phyloP scores from a whole-genome alignment of 2,888 invertebrate species.

The Scaptomyza reducta region DNA sequence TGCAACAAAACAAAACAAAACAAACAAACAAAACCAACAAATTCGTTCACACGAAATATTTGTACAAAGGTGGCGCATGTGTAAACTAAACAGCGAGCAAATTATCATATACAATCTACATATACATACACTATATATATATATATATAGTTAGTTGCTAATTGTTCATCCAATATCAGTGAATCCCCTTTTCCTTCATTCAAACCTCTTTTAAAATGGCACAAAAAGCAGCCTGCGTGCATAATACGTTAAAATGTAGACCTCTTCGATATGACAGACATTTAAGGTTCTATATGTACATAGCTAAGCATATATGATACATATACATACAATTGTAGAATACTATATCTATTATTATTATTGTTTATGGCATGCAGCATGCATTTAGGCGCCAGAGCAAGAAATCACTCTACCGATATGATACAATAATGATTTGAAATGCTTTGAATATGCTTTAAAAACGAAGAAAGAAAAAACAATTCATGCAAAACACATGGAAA shows the following conservation, averaged over 20 bases:
- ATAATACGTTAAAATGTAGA: conserved; percentile 38
- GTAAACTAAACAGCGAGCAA: conserved; percentile 49
- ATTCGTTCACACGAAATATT: conserved; percentile 51
- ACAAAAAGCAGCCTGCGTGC: conserved; percentile 43
- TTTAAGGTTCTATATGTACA: conserved; percentile 63
- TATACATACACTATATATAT: conserved; percentile 20
- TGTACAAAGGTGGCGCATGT: conserved; percentile 53
- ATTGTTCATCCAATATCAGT: conserved; percentile 38
- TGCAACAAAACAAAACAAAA: conserved; percentile 26
- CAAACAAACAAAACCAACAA: conserved; percentile 29
- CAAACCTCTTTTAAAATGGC: conserved; percentile 25
- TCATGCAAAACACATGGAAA: conserved; percentile 39
- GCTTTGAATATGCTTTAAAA: conserved; percentile 82
- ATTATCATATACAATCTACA: conserved; percentile 36
- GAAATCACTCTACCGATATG: conserved; percentile 39
- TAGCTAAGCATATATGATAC: conserved; percentile 36
- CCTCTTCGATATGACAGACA: conserved; percentile 62
- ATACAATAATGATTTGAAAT: conserved; percentile 56
- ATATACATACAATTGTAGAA: conserved; percentile 42
- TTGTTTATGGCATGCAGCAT: conserved; percentile 53
- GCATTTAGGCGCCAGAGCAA: conserved; percentile 48
- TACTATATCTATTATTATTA: conserved; percentile 43
- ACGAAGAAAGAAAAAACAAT: conserved; percentile 31
- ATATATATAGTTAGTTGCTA: conserved; percentile 28
- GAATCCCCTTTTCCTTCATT: conserved; percentile 22